Percentiles rank a stretch among this genome's conserved stretches.
Evolutionary conservation across 2,888 invertebrate species (phyloP).

Genomic region (Trissolcus brochymenae): DNA sequence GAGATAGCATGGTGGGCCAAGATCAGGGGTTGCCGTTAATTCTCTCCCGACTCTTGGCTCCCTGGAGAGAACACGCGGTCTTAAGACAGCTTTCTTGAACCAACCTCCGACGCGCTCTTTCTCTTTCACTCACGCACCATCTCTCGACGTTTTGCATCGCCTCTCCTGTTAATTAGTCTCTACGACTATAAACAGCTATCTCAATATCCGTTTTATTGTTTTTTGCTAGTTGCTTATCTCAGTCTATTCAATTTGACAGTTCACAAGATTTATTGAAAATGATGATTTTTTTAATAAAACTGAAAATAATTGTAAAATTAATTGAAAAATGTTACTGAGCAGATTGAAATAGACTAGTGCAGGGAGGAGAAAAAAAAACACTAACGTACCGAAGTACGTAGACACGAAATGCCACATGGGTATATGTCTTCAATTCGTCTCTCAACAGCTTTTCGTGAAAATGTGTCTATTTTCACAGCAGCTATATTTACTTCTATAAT

Average conservation of each 20-base stretch:
- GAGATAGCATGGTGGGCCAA: conserved; percentile 73
- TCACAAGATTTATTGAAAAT: not conserved
- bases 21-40: conserved; percentile 75
- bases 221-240: conserved; percentile 14
- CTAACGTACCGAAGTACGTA: conserved; percentile 72
- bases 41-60: conserved; percentile 71
- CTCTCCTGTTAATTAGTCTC: conserved; percentile 71
- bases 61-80: conserved; percentile 71
- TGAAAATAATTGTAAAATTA: not conserved
- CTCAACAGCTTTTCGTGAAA: conserved; percentile 66
- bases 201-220: conserved; percentile 46
- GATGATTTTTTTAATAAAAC: not conserved
- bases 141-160: conserved; percentile 69
- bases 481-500: conserved; percentile 65
- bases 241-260: not conserved
- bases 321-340: not conserved
- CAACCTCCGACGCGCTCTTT: conserved; percentile 53
- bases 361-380: conserved; percentile 46
- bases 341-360: conserved; percentile 3
- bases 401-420: conserved; percentile 64
- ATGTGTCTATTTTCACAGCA: conserved; percentile 66
- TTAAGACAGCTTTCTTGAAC: conserved; percentile 70
- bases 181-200: conserved; percentile 68
- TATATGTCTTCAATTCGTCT: conserved; percentile 75
- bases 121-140: conserved; percentile 56